phyloP scores from a whole-genome alignment of 1,140 invertebrate genomes.

The Procambarus clarkii region DNA sequence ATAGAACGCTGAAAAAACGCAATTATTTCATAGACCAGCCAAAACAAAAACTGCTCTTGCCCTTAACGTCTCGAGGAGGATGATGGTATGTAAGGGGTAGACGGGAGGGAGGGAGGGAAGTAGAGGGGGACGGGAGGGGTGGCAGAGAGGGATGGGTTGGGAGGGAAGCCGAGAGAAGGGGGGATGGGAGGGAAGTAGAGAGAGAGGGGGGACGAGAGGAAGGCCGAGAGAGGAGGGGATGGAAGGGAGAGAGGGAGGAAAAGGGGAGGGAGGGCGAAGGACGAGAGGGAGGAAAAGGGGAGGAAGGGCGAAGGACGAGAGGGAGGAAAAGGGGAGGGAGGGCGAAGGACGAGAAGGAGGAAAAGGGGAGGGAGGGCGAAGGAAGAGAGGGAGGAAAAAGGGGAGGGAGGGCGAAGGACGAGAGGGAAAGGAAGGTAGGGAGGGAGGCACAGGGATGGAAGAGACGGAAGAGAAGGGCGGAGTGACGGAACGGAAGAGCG shows the following conservation, averaged over 20 bases:
- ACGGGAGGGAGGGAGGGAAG: neutral
- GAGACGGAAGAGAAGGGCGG: no score
- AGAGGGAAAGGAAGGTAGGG: neutral
- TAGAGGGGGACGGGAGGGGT: neutral
- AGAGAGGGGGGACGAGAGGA: neutral
- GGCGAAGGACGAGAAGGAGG: neutral
- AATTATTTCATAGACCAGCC: slow-evolving; percentile 2
- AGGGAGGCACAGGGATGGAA: neutral
- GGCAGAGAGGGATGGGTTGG: neutral
- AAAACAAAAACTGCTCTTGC: neutral
- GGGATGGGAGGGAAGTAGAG: neutral
- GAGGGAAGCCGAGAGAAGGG: neutral
- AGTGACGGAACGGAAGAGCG: no score
- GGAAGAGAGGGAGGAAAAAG: neutral
- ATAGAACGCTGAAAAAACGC: slow-evolving; percentile 15
- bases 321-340: neutral
- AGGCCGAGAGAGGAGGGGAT: neutral
- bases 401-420: no score
- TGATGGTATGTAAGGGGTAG: neutral
- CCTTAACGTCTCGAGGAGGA: slow-evolving; percentile 17
- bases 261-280: neutral
- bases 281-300: neutral
- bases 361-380: neutral
- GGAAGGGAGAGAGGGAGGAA: no score
- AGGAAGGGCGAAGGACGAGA: neutral